These are phyloP conservation scores for Athalia cordata DNA, from an alignment of 2,888 invertebrate species.

Conservation along the genomic window DNA sequence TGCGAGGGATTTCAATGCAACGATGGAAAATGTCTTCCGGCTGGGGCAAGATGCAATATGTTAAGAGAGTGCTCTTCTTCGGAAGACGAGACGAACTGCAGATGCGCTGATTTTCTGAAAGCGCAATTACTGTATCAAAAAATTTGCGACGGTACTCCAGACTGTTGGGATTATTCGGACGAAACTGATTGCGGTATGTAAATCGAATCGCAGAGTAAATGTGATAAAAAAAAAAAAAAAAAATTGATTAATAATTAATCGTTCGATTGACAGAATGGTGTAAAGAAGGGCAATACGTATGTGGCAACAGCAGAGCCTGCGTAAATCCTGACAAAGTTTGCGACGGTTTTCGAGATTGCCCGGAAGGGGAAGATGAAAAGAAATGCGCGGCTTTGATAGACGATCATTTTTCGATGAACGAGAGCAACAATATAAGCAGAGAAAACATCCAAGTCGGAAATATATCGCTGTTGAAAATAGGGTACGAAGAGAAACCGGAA, in stretches of 20 bases:
- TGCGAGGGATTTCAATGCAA: constrained; percentile 77
- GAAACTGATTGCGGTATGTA: constrained; percentile 83
- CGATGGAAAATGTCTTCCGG: constrained; percentile 80
- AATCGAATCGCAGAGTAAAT: constrained; percentile 8
- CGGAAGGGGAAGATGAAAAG: constrained; percentile 84
- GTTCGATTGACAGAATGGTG: constrained; percentile 81
- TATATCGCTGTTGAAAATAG: background rate
- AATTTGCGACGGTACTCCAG: constrained; percentile 86
- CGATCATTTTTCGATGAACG: constrained; percentile 53
- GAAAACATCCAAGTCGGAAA: background rate
- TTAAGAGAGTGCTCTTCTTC: constrained; percentile 82
- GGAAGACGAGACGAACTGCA: constrained; percentile 83
- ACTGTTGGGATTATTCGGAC: constrained; percentile 88
- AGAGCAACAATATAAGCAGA: background rate
- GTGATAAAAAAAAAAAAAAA: background rate
- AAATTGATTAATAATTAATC: background rate
- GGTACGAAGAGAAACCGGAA: background rate
- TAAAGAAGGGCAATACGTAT: constrained; percentile 82
- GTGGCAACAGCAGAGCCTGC: constrained; percentile 83
- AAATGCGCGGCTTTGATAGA: constrained; percentile 77
- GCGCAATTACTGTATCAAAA: constrained; percentile 83
- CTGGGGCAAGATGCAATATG: constrained; percentile 82
- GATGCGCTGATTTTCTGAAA: constrained; percentile 84
- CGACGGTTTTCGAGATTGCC: constrained; percentile 83
- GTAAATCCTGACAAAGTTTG: constrained; percentile 81